These are phyloP conservation scores for Lutjanus campechanus DNA, from an alignment of 2,797 vertebrate species.

Conservation along the genomic window DNA sequence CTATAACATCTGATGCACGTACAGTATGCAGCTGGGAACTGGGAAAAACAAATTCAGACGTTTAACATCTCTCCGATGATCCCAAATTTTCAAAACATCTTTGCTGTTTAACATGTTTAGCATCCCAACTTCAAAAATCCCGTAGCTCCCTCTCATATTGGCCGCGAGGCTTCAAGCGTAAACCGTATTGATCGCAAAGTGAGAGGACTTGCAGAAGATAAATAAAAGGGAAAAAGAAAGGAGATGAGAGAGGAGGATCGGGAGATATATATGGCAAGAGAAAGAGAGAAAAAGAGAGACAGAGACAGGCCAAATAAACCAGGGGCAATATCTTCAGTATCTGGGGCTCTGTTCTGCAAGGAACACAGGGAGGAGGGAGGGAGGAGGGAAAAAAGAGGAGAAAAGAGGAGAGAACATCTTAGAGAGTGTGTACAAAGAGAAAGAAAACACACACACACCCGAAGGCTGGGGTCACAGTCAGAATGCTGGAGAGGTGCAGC, in stretches of 20 bases:
- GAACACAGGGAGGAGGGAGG: slow-evolving; percentile 64
- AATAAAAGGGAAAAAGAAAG: slow-evolving; percentile 76
- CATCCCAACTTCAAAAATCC: slow-evolving; percentile 82
- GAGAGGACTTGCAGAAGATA: slow-evolving; percentile 75
- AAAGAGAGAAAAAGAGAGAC: slow-evolving; percentile 61
- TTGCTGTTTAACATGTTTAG: slow-evolving; percentile 82
- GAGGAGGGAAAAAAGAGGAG: slow-evolving; percentile 60
- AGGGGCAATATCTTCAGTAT: slow-evolving; percentile 80
- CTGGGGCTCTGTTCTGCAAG: slow-evolving; percentile 76
- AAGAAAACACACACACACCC: slow-evolving; percentile 78
- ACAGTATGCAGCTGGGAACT: slow-evolving; percentile 74
- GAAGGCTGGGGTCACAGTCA: slow-evolving; percentile 82
- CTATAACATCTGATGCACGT: slow-evolving; percentile 76
- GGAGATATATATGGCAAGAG: slow-evolving; percentile 69
- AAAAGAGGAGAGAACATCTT: slow-evolving; percentile 80
- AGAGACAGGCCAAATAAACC: slow-evolving; percentile 80
- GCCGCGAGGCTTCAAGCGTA: slow-evolving; percentile 75
- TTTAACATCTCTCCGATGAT: slow-evolving; percentile 81
- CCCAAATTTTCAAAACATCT: slow-evolving; percentile 80
- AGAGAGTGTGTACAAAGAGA: slow-evolving; percentile 81
- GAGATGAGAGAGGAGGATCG: slow-evolving; percentile 70
- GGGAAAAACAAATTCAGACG: slow-evolving; percentile 82
- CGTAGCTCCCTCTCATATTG: slow-evolving; percentile 67
- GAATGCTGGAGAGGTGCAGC: slow-evolving; percentile 78
- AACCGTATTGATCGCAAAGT: slow-evolving; percentile 80